Evolutionary conservation across 2,113 vertebrate genomes (phyloP), one percentile per base, ranked within the genome.

Genomic region (Brachyhypopomus gauderio): DNA sequence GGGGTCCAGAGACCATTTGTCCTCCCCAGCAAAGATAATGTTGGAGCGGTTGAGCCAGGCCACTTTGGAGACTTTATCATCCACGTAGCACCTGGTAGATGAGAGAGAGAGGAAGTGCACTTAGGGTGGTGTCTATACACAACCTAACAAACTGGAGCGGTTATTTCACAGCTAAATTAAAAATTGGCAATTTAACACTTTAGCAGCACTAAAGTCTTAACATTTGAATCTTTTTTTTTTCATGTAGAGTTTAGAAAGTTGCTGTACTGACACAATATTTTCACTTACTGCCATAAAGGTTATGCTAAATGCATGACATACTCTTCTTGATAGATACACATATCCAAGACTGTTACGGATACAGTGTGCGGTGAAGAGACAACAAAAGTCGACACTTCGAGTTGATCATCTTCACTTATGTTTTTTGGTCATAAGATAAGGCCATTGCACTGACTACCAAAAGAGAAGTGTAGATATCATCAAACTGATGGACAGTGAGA

Each of bases 21-120:
- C 97, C 73, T 97, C 94, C 67, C 97, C 96, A 41, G 98, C 97
- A 86, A 97, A 99, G 93, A 99, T 99, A 92, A 99, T 99, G 88
- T 97, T 98, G 0, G 98, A 99, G 89, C 97, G 97, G 92, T 99
- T 99, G 91, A 99, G 94, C 98, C 98, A 99, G 83, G 98, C 98
- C 89, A 99, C 98, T 88, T 96, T 98, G 9, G 97, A 98, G 89
- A 96, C 96, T 91, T 95, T 98, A 89, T 99, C 97, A 91, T 99
- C 97, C 92, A 99, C 96, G 70, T 97, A 96, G 88, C 98, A 99
- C 94, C 98, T 99, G 90, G 45, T 52, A 52, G 45, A 14, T 14
- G 12, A 3, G 84, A 38, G 0, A 30, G 72, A 72, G 3, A 25
- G 0, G 23, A 72, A 69, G 5, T 22, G 79, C 22, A 14, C 70